A percentile compares a stretch with the other conserved stretches of the same genome.
phyloP scores from a whole-genome alignment of 1,140 invertebrate genomes.

The Nixonia krombeini region DNA sequence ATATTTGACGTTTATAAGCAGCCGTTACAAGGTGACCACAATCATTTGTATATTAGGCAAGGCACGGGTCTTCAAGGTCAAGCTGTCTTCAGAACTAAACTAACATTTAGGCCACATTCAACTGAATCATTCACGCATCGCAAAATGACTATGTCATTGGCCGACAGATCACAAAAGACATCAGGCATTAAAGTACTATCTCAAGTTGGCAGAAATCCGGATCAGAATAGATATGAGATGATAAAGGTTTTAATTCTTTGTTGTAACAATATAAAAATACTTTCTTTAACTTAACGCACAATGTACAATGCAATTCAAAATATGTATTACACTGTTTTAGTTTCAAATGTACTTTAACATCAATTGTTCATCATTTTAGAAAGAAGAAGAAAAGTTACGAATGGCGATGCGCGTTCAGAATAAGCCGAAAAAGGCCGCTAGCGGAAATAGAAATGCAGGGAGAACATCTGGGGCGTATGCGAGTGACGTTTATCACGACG shows the following conservation, averaged over 20 bases:
- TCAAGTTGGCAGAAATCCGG: slow-evolving; percentile 94
- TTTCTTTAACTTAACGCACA: neutral
- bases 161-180: slow-evolving; percentile 96
- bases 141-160: slow-evolving; percentile 98
- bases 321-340: slow-evolving; percentile 2
- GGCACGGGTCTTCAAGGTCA: slow-evolving; percentile 98
- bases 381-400: slow-evolving; percentile 94
- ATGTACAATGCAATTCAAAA: neutral
- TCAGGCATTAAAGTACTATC: slow-evolving; percentile 97
- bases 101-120: slow-evolving; percentile 97
- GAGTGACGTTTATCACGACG: slow-evolving; percentile 76
- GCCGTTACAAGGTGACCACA: slow-evolving; percentile 82
- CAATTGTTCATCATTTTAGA: slow-evolving; percentile 71
- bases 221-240: slow-evolving; percentile 90
- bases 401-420: slow-evolving; percentile 85
- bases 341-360: slow-evolving; percentile 5
- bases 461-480: slow-evolving; percentile 74
- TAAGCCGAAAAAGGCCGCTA: slow-evolving; percentile 76
- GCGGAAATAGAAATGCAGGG: slow-evolving; percentile 74
- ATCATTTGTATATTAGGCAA: slow-evolving; percentile 92
- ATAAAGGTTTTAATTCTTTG: slow-evolving; percentile 78
- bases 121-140: slow-evolving; percentile 98
- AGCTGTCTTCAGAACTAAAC: slow-evolving; percentile 95
- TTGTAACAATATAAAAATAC: neutral
- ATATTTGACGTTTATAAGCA: slow-evolving; percentile 98